Base-by-base conservation (phyloP, 2,888 invertebrate genomes). In the Calameuta pallipes region DNA sequence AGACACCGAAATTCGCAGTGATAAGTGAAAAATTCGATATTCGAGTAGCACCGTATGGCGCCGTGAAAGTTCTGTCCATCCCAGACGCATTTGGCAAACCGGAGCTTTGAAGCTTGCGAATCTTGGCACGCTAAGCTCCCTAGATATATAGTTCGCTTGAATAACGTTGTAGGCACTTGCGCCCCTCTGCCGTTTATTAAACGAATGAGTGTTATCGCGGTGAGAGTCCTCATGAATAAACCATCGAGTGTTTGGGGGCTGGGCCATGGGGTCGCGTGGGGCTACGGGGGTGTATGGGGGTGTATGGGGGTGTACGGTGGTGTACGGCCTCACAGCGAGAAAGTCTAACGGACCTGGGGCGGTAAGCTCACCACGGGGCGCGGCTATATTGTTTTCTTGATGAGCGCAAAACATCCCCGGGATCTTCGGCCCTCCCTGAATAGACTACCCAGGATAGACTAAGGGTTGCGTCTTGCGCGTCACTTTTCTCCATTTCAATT, bases 321-420 rank as follows among this genome's bases (percentile, higher is more conserved):
- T 84, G 85, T 84, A 84, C 82, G 84, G 83, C 83, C 83, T 82
- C 79, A 76, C 80, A 75, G 81, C 69, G 76, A 80, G 83, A 82
- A 81, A 84, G 82, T 85, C 82, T 83, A 86, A 83, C 85, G 83
- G 84, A 81, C 82, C 76, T 74, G 80, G 87, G 84, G 83, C 78
- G 85, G 85, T 88, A 90, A 90, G 89, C 90, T 89, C 90, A 82
- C 91, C 84, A 83, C 90, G 88, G 91, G 90, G 88, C 84, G 90
- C 90, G 85, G 84, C 87, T 90, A 91, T 91, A 91, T 91, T 91
- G 91, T 91, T 91, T 91, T 91, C 91, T 88, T 91, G 91, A 91
- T 91, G 91, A 91, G 90, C 88, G 85, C 84, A 82, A 88, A 88
- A 88, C 88, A 87, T 87, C 87, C 87, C 82, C 82, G 75, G 70